Evolutionary conservation across 1,140 invertebrate species (phyloP).

Genomic region (Euwallacea similis): DNA sequence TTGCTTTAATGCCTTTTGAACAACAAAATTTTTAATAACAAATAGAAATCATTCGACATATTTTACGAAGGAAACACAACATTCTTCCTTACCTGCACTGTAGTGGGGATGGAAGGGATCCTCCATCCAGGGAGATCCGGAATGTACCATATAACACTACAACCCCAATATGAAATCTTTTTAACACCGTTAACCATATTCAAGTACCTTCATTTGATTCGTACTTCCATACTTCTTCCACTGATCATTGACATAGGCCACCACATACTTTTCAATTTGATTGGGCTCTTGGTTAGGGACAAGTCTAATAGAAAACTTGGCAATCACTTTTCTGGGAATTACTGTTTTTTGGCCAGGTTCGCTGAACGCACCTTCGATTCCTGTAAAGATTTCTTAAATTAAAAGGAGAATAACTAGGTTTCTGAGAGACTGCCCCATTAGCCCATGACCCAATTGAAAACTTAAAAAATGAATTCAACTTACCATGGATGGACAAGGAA

Average conservation of each 20-base stretch:
- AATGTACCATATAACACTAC: slow-evolving; percentile 68
- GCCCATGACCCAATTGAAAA: neutral
- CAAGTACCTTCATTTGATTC: slow-evolving; percentile 79
- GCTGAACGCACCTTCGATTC: slow-evolving; percentile 83
- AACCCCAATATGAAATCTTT: neutral
- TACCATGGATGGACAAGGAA: slow-evolving; percentile 85
- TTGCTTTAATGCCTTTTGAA: slow-evolving; percentile 68
- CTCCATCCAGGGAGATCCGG: slow-evolving; percentile 88
- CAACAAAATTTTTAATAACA: neutral
- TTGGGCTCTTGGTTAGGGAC: slow-evolving; percentile 89
- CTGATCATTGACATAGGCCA: slow-evolving; percentile 72
- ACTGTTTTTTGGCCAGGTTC: slow-evolving; percentile 95
- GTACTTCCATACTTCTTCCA: slow-evolving; percentile 76
- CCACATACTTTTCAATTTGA: slow-evolving; percentile 73
- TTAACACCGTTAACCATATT: neutral
- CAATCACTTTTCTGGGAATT: slow-evolving; percentile 91
- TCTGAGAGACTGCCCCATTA: no score
- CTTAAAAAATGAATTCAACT: slow-evolving; percentile 1
- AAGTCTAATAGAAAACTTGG: slow-evolving; percentile 94
- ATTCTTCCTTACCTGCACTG: slow-evolving; percentile 67
- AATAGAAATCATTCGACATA: neutral
- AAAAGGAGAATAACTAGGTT: no score
- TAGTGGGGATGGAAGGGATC: slow-evolving; percentile 92
- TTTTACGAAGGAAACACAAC: neutral
- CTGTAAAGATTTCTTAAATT: neutral